Evolutionary conservation across 2,888 invertebrate species (phyloP).

Genomic region (Charanyca ferruginea): DNA sequence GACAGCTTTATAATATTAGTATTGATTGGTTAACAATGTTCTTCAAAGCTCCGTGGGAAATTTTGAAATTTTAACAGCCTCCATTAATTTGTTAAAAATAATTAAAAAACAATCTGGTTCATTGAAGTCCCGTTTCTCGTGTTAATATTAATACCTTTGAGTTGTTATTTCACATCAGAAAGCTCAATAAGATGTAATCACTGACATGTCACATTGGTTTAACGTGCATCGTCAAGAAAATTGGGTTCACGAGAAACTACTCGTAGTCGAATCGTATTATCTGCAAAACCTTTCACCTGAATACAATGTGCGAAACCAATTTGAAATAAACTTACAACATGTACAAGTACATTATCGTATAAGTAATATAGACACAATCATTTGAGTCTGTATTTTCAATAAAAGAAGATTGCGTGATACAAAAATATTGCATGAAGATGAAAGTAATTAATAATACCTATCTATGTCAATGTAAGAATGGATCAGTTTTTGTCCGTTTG

Average conservation of each 20-base stretch:
- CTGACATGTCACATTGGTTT: constrained; percentile 54
- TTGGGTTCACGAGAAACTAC: constrained; percentile 54
- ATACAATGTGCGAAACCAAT: constrained; percentile 50
- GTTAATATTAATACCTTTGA: constrained; percentile 16
- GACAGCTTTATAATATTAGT: too few relatives aligned
- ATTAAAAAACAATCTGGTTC: neutral
- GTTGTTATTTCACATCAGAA: constrained; percentile 34
- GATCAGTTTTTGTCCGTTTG: too few relatives aligned
- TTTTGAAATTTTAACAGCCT: constrained; percentile 11
- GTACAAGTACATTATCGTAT: constrained; percentile 16
- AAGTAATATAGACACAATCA: constrained; percentile 9
- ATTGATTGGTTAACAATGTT: constrained; percentile 8
- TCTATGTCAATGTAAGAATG: too few relatives aligned
- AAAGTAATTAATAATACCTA: too few relatives aligned
- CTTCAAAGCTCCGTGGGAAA: neutral
- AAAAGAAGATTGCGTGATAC: neutral
- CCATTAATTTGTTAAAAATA: too few relatives aligned
- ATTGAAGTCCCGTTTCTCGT: neutral
- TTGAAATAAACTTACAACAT: constrained; percentile 38
- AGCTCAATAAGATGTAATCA: constrained; percentile 41
- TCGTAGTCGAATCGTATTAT: constrained; percentile 53
- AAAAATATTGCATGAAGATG: too few relatives aligned
- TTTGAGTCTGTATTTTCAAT: constrained; percentile 2
- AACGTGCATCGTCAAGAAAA: constrained; percentile 57
- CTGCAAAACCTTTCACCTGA: constrained; percentile 43